These are phyloP conservation scores for Drosophila meridiana DNA, from an alignment of 2,888 invertebrate species.

Conservation along the genomic window DNA sequence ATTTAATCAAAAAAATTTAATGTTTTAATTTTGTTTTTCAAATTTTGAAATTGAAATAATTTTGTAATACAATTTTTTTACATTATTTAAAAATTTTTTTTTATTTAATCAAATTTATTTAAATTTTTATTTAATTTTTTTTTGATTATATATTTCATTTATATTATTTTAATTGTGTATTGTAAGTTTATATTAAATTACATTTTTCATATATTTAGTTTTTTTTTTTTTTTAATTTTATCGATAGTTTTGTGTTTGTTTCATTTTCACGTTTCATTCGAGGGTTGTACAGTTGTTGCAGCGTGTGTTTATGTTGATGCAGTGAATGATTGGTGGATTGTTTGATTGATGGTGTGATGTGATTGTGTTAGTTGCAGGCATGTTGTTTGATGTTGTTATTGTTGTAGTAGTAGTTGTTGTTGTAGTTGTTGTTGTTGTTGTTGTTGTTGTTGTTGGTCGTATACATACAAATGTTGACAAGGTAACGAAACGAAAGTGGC, in stretches of 20 bases:
- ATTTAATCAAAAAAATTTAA: no score
- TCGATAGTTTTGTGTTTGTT: not conserved
- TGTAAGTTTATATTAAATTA: not conserved
- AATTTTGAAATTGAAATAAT: no score
- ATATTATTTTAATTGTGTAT: not conserved
- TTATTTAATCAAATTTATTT: no score
- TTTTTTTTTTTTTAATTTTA: not conserved
- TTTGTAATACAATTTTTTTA: no score
- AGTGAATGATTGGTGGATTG: constrained; percentile 39
- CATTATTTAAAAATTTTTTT: no score
- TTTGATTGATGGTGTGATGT: constrained; percentile 43
- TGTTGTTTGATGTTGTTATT: constrained; percentile 53
- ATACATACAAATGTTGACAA: constrained; percentile 60
- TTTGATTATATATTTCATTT: no score
- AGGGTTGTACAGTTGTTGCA: constrained; percentile 13
- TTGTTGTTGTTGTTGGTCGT: constrained; percentile 56
- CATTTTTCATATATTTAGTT: constrained; percentile 13
- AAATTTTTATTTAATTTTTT: no score
- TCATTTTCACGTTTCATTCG: constrained; percentile 46
- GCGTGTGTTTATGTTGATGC: constrained; percentile 38
- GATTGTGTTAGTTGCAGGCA: constrained; percentile 59
- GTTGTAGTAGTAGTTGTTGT: constrained; percentile 47
- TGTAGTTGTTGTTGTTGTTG: constrained; percentile 35
- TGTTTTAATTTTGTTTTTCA: not conserved
- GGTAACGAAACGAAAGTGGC: constrained; percentile 63